These are phyloP conservation scores for Nothobranchius kuhntae DNA, from an alignment of 2,113 vertebrate species.

Conservation along the genomic window DNA sequence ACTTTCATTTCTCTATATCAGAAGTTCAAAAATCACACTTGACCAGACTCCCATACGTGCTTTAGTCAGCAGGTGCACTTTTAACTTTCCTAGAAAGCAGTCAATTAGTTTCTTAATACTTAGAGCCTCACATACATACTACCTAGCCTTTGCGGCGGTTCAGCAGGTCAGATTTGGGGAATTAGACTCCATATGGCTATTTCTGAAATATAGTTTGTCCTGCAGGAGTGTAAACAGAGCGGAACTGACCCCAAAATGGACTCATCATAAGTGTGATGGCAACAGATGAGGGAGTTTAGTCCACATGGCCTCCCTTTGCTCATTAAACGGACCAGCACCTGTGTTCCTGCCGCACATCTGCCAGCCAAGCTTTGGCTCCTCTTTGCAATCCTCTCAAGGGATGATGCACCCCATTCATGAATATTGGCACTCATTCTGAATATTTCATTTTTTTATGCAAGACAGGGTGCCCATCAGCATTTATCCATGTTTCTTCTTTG, in stretches of 20 bases:
- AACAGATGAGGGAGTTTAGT: conserved; percentile 79
- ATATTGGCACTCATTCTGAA: conserved; percentile 34
- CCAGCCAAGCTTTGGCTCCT: conserved; percentile 40
- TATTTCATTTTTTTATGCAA: conserved; percentile 31
- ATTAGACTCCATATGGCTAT: conserved; percentile 52
- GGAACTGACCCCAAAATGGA: conserved; percentile 73
- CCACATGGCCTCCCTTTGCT: conserved; percentile 69
- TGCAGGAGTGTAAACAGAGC: conserved; percentile 54
- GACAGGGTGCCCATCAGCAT: not conserved
- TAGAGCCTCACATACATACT: not conserved
- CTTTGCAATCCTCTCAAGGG: conserved; percentile 36
- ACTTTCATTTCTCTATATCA: not conserved
- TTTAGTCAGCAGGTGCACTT: not conserved
- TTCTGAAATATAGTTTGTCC: conserved; percentile 46
- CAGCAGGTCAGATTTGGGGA: conserved; percentile 32
- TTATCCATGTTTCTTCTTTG: conserved; percentile 6
- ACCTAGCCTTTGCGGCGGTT: conserved; percentile 1
- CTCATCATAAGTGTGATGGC: conserved; percentile 73
- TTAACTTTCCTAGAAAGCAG: conserved; percentile 6
- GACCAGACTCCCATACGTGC: not conserved
- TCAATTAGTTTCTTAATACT: not conserved
- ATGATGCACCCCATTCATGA: conserved; percentile 42
- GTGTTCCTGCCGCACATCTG: conserved; percentile 76
- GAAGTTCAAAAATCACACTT: not conserved
- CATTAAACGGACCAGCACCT: conserved; percentile 74